phyloP scores from a whole-genome alignment of 2,888 invertebrate genomes.

The Catocala fraxini region DNA sequence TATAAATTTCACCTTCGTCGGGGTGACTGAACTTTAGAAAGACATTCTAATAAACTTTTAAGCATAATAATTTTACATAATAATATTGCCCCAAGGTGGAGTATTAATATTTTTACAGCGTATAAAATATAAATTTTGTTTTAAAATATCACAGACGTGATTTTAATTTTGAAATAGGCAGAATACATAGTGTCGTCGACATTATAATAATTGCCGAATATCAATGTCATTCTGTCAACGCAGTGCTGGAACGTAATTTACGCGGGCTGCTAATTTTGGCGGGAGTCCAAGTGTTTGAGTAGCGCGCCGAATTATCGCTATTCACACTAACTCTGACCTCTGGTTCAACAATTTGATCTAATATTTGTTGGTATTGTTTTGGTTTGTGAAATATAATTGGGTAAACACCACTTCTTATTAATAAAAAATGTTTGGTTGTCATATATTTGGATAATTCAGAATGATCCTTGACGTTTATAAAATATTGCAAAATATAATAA shows the following conservation, averaged over 20 bases:
- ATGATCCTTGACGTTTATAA: too few species aligned
- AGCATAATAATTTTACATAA: too few species aligned
- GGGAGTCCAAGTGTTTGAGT: constrained; percentile 31
- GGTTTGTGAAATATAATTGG: too few species aligned
- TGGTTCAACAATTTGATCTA: constrained; percentile 19
- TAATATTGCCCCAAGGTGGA: too few species aligned
- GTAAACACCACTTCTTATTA: too few species aligned
- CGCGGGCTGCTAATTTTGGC: constrained; percentile 38
- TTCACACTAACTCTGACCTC: constrained; percentile 34
- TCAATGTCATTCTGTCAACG: constrained; percentile 43
- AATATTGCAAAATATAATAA: too few species aligned
- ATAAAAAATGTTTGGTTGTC: too few species aligned
- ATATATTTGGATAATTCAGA: too few species aligned
- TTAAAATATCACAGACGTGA: not conserved
- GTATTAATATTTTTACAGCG: too few species aligned
- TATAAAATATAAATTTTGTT: not conserved
- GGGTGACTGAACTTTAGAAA: too few species aligned
- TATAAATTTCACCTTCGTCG: too few species aligned
- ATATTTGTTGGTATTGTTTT: constrained; percentile 17
- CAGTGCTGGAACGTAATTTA: constrained; percentile 39
- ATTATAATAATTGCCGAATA: constrained; percentile 36
- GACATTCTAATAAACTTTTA: too few species aligned
- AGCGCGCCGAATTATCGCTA: constrained; percentile 32
- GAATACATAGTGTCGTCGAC: constrained; percentile 6
- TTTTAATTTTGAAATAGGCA: not conserved